These are phyloP conservation scores for Cyphomyrmex costatus DNA, from an alignment of 1,140 invertebrate species.

Conservation along the genomic window DNA sequence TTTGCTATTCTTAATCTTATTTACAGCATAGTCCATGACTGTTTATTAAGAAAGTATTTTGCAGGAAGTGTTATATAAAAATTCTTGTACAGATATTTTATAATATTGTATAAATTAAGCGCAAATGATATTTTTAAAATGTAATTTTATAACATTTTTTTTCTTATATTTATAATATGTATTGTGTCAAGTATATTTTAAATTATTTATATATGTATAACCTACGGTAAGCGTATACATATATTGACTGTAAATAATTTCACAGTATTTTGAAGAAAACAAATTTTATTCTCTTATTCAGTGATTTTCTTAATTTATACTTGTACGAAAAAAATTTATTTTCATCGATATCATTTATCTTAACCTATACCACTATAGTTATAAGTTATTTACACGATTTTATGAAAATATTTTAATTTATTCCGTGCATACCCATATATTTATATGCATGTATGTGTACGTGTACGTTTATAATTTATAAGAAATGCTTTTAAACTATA, in stretches of 20 bases:
- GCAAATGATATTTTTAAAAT: background rate
- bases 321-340: background rate
- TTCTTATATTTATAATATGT: background rate
- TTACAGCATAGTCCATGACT: constrained; percentile 5
- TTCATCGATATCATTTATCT: background rate
- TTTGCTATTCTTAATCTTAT: background rate
- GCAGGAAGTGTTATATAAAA: background rate
- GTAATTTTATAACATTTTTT: constrained; percentile 7
- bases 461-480: constrained; percentile 11
- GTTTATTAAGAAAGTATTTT: constrained; percentile 18
- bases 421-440: background rate
- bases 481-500: background rate
- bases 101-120: constrained; percentile 7
- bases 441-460: background rate
- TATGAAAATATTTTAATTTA: background rate
- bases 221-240: background rate
- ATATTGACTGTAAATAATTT: constrained; percentile 10
- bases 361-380: background rate
- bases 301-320: background rate
- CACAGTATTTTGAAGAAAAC: background rate
- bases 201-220: background rate
- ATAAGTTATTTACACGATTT: background rate
- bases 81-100: constrained; percentile 28
- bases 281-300: background rate
- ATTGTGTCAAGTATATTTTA: background rate